These are phyloP conservation scores for Dermolepida albohirtum DNA, from an alignment of 2,888 invertebrate species.

Conservation along the genomic window DNA sequence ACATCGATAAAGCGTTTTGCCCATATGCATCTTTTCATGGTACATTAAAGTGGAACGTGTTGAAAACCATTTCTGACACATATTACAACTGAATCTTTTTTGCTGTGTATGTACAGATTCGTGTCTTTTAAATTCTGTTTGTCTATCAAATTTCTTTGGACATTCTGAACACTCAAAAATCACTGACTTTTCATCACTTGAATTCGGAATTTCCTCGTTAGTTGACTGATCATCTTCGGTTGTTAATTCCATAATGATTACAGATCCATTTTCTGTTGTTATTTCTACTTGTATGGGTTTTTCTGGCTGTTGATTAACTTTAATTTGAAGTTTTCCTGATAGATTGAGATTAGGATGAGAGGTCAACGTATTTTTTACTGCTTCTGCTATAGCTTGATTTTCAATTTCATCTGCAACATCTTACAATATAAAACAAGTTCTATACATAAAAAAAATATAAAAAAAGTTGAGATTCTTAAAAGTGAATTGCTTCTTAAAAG, in stretches of 20 bases:
- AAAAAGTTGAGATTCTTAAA: too few species aligned
- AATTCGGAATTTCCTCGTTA: conserved; percentile 20
- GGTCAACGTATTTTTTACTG: conserved; percentile 64
- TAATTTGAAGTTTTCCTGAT: conserved; percentile 57
- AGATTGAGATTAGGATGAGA: conserved; percentile 59
- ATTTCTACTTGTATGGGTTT: conserved; percentile 64
- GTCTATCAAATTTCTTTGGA: conserved; percentile 72
- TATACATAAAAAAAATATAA: too few species aligned
- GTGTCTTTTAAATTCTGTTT: conserved; percentile 72
- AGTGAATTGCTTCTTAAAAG: too few species aligned
- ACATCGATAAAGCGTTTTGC: conserved; percentile 69
- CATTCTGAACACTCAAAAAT: conserved; percentile 74
- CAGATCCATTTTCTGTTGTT: conserved; percentile 65
- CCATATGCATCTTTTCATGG: conserved; percentile 78
- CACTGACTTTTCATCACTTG: conserved; percentile 59
- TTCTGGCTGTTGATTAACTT: conserved; percentile 57
- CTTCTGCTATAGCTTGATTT: conserved; percentile 63
- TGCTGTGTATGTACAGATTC: conserved; percentile 72
- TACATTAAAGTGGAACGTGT: conserved; percentile 75
- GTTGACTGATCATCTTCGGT: conserved; percentile 59
- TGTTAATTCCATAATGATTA: conserved; percentile 66
- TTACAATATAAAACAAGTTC: conserved; percentile 16
- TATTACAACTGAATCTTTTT: conserved; percentile 69
- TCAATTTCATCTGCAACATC: conserved; percentile 50
- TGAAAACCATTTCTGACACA: conserved; percentile 76